Evolutionary conservation across 2,797 vertebrate species (phyloP).

Genomic region (Trachops cirrhosus): DNA sequence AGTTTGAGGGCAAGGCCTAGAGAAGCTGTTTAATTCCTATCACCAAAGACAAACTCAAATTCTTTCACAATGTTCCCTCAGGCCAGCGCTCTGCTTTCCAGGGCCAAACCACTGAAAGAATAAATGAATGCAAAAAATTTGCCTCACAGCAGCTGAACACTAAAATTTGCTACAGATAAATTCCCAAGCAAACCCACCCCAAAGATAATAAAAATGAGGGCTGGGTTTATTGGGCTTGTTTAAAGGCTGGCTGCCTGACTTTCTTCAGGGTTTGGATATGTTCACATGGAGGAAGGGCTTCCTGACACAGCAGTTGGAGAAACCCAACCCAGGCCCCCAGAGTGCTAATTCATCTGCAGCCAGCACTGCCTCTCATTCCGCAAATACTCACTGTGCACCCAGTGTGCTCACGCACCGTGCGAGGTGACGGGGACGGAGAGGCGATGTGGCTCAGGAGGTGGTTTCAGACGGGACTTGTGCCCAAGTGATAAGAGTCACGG

Average conservation of each 20-base stretch:
- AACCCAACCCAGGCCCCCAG: slow-evolving; percentile 38
- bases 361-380: neutral
- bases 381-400: neutral
- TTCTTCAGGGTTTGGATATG: slow-evolving; percentile 36
- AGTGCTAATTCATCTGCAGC: neutral
- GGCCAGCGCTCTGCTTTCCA: slow-evolving; percentile 41
- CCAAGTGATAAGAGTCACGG: neutral
- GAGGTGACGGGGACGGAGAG: neutral
- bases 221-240: slow-evolving; percentile 39
- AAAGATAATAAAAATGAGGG: slow-evolving; percentile 60
- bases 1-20: slow-evolving; percentile 64
- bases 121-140: slow-evolving; percentile 72
- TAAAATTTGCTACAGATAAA: slow-evolving; percentile 63
- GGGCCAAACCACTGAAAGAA: slow-evolving; percentile 71
- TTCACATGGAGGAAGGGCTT: neutral
- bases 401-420: neutral
- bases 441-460: neutral
- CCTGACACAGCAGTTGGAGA: slow-evolving; percentile 40
- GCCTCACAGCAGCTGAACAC: slow-evolving; percentile 33
- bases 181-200: slow-evolving; percentile 53
- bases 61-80: slow-evolving; percentile 63
- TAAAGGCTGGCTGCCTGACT: slow-evolving; percentile 32
- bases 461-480: neutral
- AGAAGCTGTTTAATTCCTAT: slow-evolving; percentile 63
- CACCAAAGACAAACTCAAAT: slow-evolving; percentile 54